Conservation (phyloP, 2,797 vertebrate species). For the Poeciliopsis turneri region DNA sequence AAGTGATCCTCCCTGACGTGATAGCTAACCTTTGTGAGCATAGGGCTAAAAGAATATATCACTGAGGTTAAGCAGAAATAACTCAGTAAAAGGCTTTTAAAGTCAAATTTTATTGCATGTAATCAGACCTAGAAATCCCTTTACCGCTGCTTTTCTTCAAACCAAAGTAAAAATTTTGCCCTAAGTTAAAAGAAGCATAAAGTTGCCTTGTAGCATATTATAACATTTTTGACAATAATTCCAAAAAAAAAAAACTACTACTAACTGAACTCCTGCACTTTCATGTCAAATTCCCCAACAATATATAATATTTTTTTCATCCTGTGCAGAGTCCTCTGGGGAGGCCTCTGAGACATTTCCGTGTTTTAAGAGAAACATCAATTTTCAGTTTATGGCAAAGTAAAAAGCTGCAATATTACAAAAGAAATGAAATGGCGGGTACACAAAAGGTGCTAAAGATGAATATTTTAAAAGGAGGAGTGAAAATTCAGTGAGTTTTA, state of each 20-base stretch:
- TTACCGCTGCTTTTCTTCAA: background rate
- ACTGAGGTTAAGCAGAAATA: background rate
- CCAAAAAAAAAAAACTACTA: no score
- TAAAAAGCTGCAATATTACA: conserved; percentile 28
- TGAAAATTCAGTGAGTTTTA: conserved; percentile 59
- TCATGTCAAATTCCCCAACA: conserved; percentile 14
- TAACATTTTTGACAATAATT: background rate
- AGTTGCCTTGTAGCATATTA: background rate
- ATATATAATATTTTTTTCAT: conserved; percentile 20
- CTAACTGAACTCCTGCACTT: conserved; percentile 6
- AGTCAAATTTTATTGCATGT: background rate
- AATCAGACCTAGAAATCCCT: background rate
- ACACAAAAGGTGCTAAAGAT: conserved; percentile 50
- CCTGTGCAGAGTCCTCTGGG: conserved; percentile 5
- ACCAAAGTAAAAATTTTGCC: background rate
- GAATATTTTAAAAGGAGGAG: conserved; percentile 59
- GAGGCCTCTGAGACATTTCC: conserved; percentile 24
- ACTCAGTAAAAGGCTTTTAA: background rate
- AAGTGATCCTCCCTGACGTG: background rate
- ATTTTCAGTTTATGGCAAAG: conserved; percentile 20
- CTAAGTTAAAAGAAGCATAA: background rate
- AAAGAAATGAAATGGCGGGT: conserved; percentile 41
- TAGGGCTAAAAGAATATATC: background rate
- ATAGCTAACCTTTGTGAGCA: background rate
- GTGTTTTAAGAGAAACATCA: conserved; percentile 11